phyloP scores from a whole-genome alignment of 2,888 invertebrate species.

The Aphodius sticticus region DNA sequence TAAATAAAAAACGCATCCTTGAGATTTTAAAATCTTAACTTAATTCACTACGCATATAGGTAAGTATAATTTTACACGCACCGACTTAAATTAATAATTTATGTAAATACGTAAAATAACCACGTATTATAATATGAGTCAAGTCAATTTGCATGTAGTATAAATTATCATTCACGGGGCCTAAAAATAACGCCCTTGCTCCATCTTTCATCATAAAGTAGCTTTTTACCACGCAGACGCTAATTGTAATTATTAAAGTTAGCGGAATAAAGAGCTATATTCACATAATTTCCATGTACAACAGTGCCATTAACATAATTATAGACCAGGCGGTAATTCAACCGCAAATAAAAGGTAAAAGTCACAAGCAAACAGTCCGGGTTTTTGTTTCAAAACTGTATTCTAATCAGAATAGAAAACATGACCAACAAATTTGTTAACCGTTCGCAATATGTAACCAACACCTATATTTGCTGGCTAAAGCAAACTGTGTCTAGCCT shows the following conservation, averaged over 20 bases:
- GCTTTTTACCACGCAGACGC: not conserved
- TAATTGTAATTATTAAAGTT: conserved; percentile 4
- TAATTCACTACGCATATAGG: not conserved
- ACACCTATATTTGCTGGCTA: not conserved
- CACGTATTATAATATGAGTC: not conserved
- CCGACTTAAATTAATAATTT: too few species aligned
- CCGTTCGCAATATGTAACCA: not conserved
- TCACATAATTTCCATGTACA: conserved; percentile 4
- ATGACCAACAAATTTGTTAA: not conserved
- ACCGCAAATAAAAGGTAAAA: not conserved
- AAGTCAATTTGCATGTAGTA: not conserved
- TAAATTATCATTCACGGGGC: not conserved
- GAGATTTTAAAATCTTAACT: too few species aligned
- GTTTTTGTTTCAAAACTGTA: not conserved
- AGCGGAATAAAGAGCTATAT: conserved; percentile 4
- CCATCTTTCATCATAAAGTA: not conserved
- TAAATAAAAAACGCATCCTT: not conserved
- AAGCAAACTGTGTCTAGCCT: not conserved
- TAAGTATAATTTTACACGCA: not conserved
- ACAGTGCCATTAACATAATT: not conserved
- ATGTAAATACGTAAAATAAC: not conserved
- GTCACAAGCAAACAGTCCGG: not conserved
- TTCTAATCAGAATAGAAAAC: not conserved
- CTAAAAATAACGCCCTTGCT: not conserved
- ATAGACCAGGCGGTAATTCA: not conserved